Conservation (phyloP, 2,888 invertebrate species). For the Cordilura impudica region DNA sequence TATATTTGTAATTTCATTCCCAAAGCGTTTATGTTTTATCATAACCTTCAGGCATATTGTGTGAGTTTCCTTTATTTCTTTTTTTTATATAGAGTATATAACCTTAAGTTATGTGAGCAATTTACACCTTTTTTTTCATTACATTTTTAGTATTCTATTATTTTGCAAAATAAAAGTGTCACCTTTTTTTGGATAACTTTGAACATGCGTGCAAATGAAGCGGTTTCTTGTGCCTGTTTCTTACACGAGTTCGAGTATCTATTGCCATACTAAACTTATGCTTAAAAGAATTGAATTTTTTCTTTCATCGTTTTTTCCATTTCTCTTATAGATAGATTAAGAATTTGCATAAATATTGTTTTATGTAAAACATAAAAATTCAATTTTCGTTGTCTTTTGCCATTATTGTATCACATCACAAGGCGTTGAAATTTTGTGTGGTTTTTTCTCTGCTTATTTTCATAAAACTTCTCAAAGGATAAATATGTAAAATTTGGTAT, state of each 20-base stretch:
- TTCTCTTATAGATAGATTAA: conserved; percentile 53
- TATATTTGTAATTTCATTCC: no score
- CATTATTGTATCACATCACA: neutral
- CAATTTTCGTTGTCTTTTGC: conserved; percentile 60
- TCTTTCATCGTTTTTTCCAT: conserved; percentile 8
- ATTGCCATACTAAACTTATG: neutral
- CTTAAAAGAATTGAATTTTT: neutral
- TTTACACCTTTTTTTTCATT: conserved; percentile 40
- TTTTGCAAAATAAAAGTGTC: conserved; percentile 28
- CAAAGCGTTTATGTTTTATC: no score
- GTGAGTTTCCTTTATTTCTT: neutral
- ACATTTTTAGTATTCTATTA: neutral
- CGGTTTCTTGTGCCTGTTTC: neutral
- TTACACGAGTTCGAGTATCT: neutral
- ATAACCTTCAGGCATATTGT: neutral
- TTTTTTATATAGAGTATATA: conserved; percentile 17
- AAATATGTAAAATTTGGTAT: no score
- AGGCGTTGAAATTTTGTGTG: conserved; percentile 5
- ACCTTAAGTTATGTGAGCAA: conserved; percentile 39
- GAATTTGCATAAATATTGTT: conserved; percentile 65
- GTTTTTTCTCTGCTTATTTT: no score
- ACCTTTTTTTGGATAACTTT: neutral
- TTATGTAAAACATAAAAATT: conserved; percentile 65
- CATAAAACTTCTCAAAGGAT: no score
- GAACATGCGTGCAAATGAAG: conserved; percentile 43